Evolutionary conservation across 2,888 invertebrate species (phyloP).

Genomic region (Camptogramma bilineatum): DNA sequence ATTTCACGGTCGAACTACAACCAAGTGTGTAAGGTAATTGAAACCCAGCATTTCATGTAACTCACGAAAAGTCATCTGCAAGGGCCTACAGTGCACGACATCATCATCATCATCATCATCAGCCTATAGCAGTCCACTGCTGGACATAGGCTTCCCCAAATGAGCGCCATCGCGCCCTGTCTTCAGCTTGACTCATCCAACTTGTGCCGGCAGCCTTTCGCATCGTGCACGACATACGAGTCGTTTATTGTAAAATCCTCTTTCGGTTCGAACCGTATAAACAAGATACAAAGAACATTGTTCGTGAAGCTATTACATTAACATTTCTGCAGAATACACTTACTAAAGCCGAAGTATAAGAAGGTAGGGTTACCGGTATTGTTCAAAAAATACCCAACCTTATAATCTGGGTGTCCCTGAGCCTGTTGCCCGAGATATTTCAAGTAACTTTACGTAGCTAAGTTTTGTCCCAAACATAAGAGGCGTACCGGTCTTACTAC

Average conservation of each 20-base stretch:
- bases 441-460: constrained; percentile 5
- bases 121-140: too few relatives aligned
- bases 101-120: too few relatives aligned
- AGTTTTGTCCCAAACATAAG: constrained; percentile 2
- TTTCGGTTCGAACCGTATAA: not conserved
- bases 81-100: too few relatives aligned
- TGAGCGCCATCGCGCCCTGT: too few relatives aligned
- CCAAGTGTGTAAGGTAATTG: too few relatives aligned
- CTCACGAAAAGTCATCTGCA: too few relatives aligned
- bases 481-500: not conserved
- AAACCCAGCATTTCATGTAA: too few relatives aligned
- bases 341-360: not conserved
- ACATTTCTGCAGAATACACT: not conserved
- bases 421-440: constrained; percentile 16
- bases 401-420: constrained; percentile 16
- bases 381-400: constrained; percentile 16
- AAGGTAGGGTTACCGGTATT: constrained; percentile 11
- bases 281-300: not conserved
- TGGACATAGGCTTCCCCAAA: too few relatives aligned
- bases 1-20: too few relatives aligned
- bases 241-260: not conserved
- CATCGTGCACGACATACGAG: not conserved
- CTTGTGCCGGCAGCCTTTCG: too few relatives aligned
- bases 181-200: too few relatives aligned
- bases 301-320: not conserved